Evolutionary conservation across 2,888 invertebrate species (phyloP), one percentile per base, ranked within the genome.

Genomic region (Spialia ferax): DNA sequence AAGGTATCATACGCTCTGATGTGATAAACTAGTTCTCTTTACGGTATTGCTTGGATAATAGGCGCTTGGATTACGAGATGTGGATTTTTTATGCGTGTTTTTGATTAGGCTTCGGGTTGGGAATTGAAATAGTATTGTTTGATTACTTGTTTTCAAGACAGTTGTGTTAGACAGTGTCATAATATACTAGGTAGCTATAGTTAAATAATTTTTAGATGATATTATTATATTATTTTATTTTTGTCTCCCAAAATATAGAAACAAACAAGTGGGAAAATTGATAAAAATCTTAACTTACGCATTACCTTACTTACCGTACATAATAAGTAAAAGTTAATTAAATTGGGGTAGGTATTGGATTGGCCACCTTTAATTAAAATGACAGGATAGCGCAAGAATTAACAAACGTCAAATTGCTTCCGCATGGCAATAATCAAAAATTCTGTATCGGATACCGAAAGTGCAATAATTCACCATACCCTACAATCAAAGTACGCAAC

Each of bases 401-500:
- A 11, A 26, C 6, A 26, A 26, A 26, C 3, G 2, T 26, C 26
- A 10, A 50, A 20, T 50, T 8, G 45, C 50, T 50, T 50, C 50
- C 50, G 20, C 22, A 42, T 18, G 18, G 45, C 18, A 45, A 45
- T 8, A 50, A 6, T n/a, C 11, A 50, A 20, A 20, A 11, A 11
- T 4, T 10, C 1, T 22, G 6, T 23, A 52, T 52, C 52, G 20
- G 20, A 54, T 7, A 62, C 45, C 55, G 26, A 32, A 56, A 64
- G 48, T 48, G 22, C 56, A 64, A 50, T 50, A 50, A 20, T 52
- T 42, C 55, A 54, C 18, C 18, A 42, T 45, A 55, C 18, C 56
- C 57, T 70, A 68, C 68, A 74, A 72, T 72, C 73, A 72, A 71
- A 70, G 63, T 68, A 71, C 63, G 68, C 69, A 71, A 72, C 70